A percentile compares a stretch with the other conserved stretches of the same genome.
Evolutionary conservation across 2,113 vertebrate species (phyloP).

Genomic region (Podarcis muralis): DNA sequence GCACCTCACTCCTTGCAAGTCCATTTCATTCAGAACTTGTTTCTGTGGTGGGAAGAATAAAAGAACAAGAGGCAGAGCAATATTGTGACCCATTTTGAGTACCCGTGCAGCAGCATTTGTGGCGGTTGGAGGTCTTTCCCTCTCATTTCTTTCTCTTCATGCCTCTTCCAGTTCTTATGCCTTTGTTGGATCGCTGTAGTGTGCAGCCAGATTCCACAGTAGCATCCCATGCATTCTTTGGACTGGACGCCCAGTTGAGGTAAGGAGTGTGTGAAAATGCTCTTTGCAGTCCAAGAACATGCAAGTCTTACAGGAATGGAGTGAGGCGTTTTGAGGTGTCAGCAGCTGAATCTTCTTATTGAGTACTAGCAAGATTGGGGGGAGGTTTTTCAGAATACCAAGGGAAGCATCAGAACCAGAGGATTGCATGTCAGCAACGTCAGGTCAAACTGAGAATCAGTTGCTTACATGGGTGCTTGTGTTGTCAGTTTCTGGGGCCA

Average conservation of each 20-base stretch:
- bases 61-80: neutral
- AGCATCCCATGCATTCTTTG: conserved; percentile 86
- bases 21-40: neutral
- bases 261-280: conserved; percentile 59
- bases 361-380: neutral
- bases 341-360: too few relatives aligned
- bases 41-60: neutral
- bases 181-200: conserved; percentile 87
- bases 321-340: neutral
- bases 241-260: conserved; percentile 87
- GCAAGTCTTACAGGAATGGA: too few relatives aligned
- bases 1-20: neutral
- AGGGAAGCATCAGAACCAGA: neutral
- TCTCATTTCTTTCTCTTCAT: neutral
- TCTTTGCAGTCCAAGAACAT: neutral
- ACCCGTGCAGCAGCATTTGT: neutral
- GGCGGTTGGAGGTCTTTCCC: neutral
- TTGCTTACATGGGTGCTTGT: neutral
- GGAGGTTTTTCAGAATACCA: neutral
- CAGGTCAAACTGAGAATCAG: neutral
- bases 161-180: conserved; percentile 84
- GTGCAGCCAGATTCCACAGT: conserved; percentile 88
- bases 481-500: neutral
- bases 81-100: neutral
- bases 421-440: neutral